Evolutionary conservation across 1,140 invertebrate species (phyloP), one percentile per base, ranked within the genome.

Genomic region (Metaphire vulgaris): DNA sequence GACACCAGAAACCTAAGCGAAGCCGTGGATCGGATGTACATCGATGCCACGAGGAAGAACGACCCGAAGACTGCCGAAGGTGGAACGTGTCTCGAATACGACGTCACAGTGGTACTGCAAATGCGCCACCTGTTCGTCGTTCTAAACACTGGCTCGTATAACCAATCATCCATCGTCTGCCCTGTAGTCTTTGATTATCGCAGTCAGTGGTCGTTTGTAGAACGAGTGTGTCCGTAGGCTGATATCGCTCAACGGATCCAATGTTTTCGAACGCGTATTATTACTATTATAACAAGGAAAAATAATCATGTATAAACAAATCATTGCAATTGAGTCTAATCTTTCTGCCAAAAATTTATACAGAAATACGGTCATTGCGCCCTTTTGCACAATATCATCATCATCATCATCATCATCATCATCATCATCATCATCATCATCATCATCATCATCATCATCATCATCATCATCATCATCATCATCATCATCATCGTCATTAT

Each of bases 1-100:
- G 94, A 97, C 83, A 92, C 90, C 6, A 88, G 94, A 75, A 96
- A 94, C 83, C 86, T 95, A 76, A 89, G 88, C 74, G 89, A 91
- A 82, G 92, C 92, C 0, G 90, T 91, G 29, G 94, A 97, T 80
- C 90, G 89, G 12, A 88, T 95, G 77, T 90, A 93, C 1, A 89
- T 96, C 81, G 93, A 96, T 86, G 88, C 92, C 21, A 87, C 89
- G 0, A 93, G 91, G 86, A 87, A 85, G 31, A 73, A 73, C 72
- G 34, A 73, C 33, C 32, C 41, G 33, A 41, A 73, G 6, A 34
- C 41, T 33, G 32, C 72, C 6, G 72, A 73, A 41, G 72, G 72
- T 1, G 72, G 72, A 1, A 41, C 41, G 6, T 56, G 41, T 56
- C 41, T 56, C 41, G 41, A 56, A 56, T 56, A 56, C 21, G 41